Evolutionary conservation across 1,140 invertebrate genomes (phyloP).

Genomic region (Augochlora pura): DNA sequence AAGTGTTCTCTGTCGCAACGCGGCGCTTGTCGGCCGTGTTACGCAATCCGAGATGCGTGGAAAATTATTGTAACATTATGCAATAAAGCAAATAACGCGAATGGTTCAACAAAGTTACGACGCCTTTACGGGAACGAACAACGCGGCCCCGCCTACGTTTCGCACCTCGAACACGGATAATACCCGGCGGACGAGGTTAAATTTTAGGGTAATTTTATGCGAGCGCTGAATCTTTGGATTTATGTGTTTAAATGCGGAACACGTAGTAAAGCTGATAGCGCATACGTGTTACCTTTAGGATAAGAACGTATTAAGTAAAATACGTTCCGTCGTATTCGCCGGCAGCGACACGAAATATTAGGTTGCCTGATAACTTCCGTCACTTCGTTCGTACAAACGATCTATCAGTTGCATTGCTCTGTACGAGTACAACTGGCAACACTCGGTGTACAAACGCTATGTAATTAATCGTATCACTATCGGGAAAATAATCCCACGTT

Average conservation of each 20-base stretch:
- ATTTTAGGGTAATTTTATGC: slow-evolving; percentile 22
- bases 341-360: not conserved
- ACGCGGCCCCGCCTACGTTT: not conserved
- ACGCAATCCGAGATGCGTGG: slow-evolving; percentile 8
- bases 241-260: slow-evolving; percentile 19
- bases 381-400: too few species aligned
- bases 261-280: slow-evolving; percentile 26
- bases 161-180: not conserved
- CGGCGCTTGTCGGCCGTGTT: not conserved
- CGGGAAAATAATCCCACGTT: too few species aligned
- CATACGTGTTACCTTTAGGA: slow-evolving; percentile 7
- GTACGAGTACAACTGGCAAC: too few species aligned
- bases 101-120: not conserved
- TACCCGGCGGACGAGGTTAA: not conserved
- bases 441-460: too few species aligned
- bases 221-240: slow-evolving; percentile 17
- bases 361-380: not conserved
- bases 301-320: slow-evolving; percentile 32
- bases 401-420: too few species aligned
- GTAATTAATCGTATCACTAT: too few species aligned
- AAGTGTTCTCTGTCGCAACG: not conserved
- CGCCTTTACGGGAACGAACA: too few species aligned
- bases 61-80: slow-evolving; percentile 36
- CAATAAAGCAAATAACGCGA: slow-evolving; percentile 26
- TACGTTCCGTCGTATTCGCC: not conserved